These are phyloP conservation scores for Ascidia mentula DNA, from an alignment of 23 tunicate genomes.

Conservation along the genomic window DNA sequence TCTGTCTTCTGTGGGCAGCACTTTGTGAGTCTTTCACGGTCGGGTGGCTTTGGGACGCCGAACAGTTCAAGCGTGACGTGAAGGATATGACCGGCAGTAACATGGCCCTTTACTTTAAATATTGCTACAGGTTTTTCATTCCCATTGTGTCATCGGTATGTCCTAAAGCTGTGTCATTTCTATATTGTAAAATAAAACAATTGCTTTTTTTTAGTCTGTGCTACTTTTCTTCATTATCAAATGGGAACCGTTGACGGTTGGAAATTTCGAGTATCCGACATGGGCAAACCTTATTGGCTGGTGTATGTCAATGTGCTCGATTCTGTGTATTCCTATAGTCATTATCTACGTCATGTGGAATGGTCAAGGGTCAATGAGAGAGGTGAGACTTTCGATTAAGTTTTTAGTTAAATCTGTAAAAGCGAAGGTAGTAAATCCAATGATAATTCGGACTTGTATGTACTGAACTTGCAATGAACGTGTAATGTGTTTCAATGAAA, in stretches of 20 bases:
- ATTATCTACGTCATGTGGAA: constrained; percentile 2
- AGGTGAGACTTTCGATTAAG: neutral
- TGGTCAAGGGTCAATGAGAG: neutral
- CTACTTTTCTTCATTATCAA: neutral
- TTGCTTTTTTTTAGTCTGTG: neutral
- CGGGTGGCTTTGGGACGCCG: constrained; percentile 26
- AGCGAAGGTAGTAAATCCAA: too few species aligned
- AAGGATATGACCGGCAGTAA: constrained; percentile 13
- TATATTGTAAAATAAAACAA: neutral
- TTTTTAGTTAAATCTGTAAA: too few species aligned
- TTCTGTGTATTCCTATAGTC: constrained; percentile 5
- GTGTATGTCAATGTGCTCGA: constrained; percentile 1
- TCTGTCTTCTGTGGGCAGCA: constrained; percentile 20
- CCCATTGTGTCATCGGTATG: constrained; percentile 20
- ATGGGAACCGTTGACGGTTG: constrained; percentile 13
- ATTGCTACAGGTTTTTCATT: constrained; percentile 11
- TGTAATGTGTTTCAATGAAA: too few species aligned
- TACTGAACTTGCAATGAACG: too few species aligned
- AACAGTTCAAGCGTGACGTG: neutral
- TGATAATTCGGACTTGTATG: too few species aligned
- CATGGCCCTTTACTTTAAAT: constrained; percentile 3
- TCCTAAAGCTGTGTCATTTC: neutral
- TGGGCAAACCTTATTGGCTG: constrained; percentile 15
- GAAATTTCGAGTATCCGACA: neutral
- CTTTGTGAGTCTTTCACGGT: constrained; percentile 13